phyloP scores from a whole-genome alignment of 2,113 vertebrate genomes.

The Trinectes maculatus region DNA sequence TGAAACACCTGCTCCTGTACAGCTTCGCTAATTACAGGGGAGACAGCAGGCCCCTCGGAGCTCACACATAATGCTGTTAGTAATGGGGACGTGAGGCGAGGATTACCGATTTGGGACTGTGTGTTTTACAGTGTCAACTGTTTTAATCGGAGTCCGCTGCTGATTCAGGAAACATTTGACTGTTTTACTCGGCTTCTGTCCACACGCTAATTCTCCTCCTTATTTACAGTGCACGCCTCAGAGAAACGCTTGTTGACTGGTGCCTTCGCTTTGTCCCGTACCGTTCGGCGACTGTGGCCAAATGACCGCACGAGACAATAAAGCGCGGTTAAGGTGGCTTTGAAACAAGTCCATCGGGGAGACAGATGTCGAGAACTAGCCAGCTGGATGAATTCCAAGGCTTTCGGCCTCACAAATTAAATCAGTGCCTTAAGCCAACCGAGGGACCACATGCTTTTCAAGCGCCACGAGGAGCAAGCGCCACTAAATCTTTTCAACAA shows the following conservation, averaged over 20 bases:
- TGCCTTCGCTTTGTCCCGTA: constrained; percentile 45
- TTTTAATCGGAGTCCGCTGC: constrained; percentile 51
- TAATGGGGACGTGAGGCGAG: constrained; percentile 16
- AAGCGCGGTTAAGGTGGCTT: constrained; percentile 61
- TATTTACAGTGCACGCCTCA: constrained; percentile 61
- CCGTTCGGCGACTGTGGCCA: constrained; percentile 52
- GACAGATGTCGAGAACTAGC: constrained; percentile 56
- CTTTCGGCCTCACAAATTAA: constrained; percentile 72
- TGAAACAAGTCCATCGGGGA: constrained; percentile 58
- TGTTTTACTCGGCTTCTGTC: constrained; percentile 62
- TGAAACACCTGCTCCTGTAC: constrained; percentile 81
- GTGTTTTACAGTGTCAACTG: constrained; percentile 55
- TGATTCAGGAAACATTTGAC: constrained; percentile 49
- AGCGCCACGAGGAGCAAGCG: constrained; percentile 63
- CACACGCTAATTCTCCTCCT: constrained; percentile 37
- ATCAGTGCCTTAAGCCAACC: constrained; percentile 66
- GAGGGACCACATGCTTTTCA: constrained; percentile 64
- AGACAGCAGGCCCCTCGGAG: constrained; percentile 67
- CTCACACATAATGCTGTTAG: constrained; percentile 60
- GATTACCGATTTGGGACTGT: constrained; percentile 54
- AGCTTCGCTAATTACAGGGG: constrained; percentile 71
- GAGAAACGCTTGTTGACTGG: constrained; percentile 42
- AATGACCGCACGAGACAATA: constrained; percentile 64
- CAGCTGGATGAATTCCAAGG: constrained; percentile 71
- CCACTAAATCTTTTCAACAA: constrained; percentile 60